phyloP scores from a whole-genome alignment of 2,888 invertebrate species.

The Mamestra brassicae region DNA sequence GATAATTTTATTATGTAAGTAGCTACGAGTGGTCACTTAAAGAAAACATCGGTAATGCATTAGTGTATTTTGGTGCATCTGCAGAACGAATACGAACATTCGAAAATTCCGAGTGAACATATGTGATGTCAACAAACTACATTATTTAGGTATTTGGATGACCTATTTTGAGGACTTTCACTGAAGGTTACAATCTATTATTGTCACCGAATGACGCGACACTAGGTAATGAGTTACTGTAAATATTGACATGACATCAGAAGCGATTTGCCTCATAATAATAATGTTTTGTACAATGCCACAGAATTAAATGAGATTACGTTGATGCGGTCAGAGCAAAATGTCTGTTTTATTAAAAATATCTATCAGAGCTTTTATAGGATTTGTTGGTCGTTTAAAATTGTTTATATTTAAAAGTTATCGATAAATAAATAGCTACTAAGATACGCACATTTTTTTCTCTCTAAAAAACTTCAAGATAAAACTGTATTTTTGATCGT shows the following conservation, averaged over 20 bases:
- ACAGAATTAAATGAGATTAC: constrained; percentile 22
- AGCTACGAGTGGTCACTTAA: not conserved
- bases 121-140: constrained; percentile 27
- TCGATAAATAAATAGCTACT: not conserved
- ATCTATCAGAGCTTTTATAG: not conserved
- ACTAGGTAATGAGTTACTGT: constrained; percentile 31
- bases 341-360: constrained; percentile 15
- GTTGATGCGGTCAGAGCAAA: not conserved
- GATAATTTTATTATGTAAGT: constrained; percentile 38
- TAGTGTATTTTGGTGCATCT: not conserved
- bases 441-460: not conserved
- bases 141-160: constrained; percentile 20
- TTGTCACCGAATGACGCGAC: constrained; percentile 35
- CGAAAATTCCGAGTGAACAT: constrained; percentile 9
- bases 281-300: constrained; percentile 29
- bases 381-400: not conserved
- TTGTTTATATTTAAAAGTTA: constrained; percentile 1
- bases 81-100: not conserved
- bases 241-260: constrained; percentile 40
- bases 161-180: constrained; percentile 56
- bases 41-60: not conserved
- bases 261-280: constrained; percentile 31
- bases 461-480: not conserved
- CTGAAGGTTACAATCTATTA: constrained; percentile 53
- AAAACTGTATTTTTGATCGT: constrained; percentile 13